These are phyloP conservation scores for Oceanites oceanicus DNA, from an alignment of 2,113 vertebrate species.

Conservation along the genomic window DNA sequence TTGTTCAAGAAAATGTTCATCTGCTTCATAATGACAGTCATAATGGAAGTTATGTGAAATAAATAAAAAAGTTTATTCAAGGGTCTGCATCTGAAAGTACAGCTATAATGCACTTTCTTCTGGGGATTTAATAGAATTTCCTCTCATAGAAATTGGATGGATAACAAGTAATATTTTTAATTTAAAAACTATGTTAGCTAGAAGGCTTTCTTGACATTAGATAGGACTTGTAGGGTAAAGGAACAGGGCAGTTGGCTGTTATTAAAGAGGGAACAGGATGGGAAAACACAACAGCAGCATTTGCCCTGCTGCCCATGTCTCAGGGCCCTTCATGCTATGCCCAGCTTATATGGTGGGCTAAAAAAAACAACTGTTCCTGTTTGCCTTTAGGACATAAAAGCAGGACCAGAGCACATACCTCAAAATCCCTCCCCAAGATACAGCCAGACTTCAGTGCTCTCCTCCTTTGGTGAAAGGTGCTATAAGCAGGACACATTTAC, in stretches of 20 bases:
- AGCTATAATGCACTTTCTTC: conserved; percentile 67
- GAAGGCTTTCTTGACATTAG: not conserved
- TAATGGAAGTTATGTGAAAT: conserved; percentile 78
- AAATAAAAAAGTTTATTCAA: conserved; percentile 82
- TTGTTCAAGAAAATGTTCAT: conserved; percentile 83
- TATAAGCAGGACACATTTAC: not conserved
- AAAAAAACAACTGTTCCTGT: not conserved
- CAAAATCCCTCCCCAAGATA: not conserved
- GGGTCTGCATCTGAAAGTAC: conserved; percentile 67
- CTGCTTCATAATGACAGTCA: conserved; percentile 78
- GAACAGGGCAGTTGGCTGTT: not conserved
- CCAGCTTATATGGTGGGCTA: not conserved
- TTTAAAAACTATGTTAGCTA: not conserved
- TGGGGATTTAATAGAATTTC: conserved; percentile 77
- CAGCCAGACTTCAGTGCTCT: not conserved
- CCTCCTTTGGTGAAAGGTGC: not conserved
- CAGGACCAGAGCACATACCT: not conserved
- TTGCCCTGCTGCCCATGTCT: not conserved
- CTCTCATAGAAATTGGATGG: conserved; percentile 70
- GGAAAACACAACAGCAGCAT: not conserved
- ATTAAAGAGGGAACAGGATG: not conserved
- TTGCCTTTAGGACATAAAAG: not conserved
- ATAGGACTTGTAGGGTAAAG: not conserved
- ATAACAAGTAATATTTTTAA: conserved; percentile 61
- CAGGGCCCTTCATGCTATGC: not conserved